Evolutionary conservation across 2,888 invertebrate species (phyloP).

Genomic region (Lycocerus yunnanus): DNA sequence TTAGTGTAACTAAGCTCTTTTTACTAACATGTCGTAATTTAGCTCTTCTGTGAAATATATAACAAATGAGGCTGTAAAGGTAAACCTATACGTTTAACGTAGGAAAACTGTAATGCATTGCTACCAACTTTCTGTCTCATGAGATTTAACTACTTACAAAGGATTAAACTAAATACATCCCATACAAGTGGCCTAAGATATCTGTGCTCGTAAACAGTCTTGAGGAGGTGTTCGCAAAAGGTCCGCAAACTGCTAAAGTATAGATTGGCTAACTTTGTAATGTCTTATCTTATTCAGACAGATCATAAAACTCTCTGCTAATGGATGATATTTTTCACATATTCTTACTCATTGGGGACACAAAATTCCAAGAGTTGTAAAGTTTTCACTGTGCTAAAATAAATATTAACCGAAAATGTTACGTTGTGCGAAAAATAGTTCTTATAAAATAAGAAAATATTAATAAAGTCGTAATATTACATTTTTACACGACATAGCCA

Average conservation of each 20-base stretch:
- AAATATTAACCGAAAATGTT: constrained; percentile 14
- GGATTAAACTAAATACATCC: constrained; percentile 39
- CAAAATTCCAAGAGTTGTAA: constrained; percentile 26
- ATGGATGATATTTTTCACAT: constrained; percentile 49
- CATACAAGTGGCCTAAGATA: constrained; percentile 39
- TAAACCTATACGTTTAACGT: background rate
- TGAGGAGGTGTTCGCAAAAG: constrained; percentile 36
- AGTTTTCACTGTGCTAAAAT: constrained; percentile 24
- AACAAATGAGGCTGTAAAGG: constrained; percentile 2
- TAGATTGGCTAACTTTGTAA: constrained; percentile 56
- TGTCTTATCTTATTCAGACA: constrained; percentile 52
- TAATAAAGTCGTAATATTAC: constrained; percentile 14
- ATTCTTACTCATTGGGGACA: constrained; percentile 40
- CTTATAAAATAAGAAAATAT: background rate
- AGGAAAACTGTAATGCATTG: background rate
- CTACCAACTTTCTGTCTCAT: constrained; percentile 16
- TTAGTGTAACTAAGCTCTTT: background rate
- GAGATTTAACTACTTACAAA: constrained; percentile 41
- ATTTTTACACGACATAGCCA: constrained; percentile 15
- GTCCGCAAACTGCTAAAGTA: constrained; percentile 48
- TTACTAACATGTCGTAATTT: constrained; percentile 3
- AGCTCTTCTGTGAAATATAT: background rate
- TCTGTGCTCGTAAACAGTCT: constrained; percentile 42
- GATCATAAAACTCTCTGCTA: constrained; percentile 52
- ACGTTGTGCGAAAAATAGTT: background rate